Percentiles rank a stretch among this genome's conserved stretches.
Evolutionary conservation across 2,888 invertebrate genomes (phyloP).

Genomic region (Rhodophaea formosa): DNA sequence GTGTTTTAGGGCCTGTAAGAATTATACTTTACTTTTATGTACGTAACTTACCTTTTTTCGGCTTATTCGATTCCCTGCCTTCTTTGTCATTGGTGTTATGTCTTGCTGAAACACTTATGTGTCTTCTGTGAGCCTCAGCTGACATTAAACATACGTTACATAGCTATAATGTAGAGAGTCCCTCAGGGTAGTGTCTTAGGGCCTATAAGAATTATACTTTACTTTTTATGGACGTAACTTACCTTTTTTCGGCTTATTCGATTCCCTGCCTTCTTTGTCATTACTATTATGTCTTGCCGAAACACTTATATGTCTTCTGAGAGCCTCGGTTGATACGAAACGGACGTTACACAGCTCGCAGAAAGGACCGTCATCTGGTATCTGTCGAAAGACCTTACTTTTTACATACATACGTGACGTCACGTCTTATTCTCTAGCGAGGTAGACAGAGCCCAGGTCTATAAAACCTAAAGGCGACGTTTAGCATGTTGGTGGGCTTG

Average conservation of each 20-base stretch:
- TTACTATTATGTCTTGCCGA: constrained; percentile 53
- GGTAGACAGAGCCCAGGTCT: too few species aligned
- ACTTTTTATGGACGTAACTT: constrained; percentile 25
- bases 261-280: constrained; percentile 40
- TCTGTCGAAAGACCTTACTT: constrained; percentile 35
- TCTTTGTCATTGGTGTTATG: constrained; percentile 47
- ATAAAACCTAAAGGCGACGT: too few species aligned
- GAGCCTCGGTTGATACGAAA: constrained; percentile 55
- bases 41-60: constrained; percentile 37
- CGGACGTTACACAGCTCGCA: constrained; percentile 62
- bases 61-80: constrained; percentile 40
- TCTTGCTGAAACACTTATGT: constrained; percentile 56
- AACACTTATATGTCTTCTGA: constrained; percentile 52
- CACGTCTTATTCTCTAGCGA: too few species aligned
- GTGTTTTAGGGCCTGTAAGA: too few species aligned
- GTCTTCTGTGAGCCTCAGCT: constrained; percentile 31
- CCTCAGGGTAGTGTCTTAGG: too few species aligned
- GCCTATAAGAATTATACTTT: background rate
- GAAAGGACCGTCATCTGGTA: constrained; percentile 61
- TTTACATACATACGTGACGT: too few species aligned
- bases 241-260: constrained; percentile 46
- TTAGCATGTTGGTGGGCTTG: too few species aligned
- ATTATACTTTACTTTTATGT: background rate
- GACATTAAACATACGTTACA: background rate
- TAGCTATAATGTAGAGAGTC: too few species aligned